A percentile compares a stretch with the other conserved stretches of the same genome.
These are phyloP conservation scores for Octopus sinensis DNA, from an alignment of 1,140 invertebrate genomes.

Conservation along the genomic window DNA sequence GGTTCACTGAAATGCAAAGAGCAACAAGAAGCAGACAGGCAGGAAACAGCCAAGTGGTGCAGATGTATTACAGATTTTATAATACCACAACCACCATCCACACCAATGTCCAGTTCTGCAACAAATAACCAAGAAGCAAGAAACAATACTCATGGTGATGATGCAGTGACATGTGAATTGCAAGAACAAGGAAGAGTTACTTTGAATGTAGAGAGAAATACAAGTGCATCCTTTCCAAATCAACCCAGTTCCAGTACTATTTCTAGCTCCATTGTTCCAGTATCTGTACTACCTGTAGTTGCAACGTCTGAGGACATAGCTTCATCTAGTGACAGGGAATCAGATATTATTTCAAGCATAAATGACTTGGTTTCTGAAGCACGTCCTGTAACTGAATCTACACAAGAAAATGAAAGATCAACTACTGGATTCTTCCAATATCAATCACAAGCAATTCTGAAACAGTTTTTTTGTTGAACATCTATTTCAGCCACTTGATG, in stretches of 20 bases:
- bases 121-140: too few species aligned
- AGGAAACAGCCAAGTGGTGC: too few species aligned
- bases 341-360: neutral
- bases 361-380: neutral
- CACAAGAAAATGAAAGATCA: neutral
- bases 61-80: too few species aligned
- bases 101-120: too few species aligned
- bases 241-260: neutral
- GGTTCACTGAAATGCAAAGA: too few species aligned
- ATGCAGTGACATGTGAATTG: too few species aligned
- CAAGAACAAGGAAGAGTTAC: too few species aligned
- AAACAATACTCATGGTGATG: too few species aligned
- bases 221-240: too few species aligned
- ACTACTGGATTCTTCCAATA: neutral
- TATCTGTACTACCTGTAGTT: neutral
- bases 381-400: neutral
- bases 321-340: constrained; percentile 8
- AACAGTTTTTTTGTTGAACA: neutral
- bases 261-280: constrained; percentile 2
- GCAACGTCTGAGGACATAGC: neutral
- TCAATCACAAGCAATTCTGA: neutral
- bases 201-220: too few species aligned
- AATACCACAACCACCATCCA: too few species aligned
- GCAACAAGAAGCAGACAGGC: too few species aligned
- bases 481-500: neutral